Base-by-base conservation (phyloP, 2,797 vertebrate species). In the Myotis findleyi region DNA sequence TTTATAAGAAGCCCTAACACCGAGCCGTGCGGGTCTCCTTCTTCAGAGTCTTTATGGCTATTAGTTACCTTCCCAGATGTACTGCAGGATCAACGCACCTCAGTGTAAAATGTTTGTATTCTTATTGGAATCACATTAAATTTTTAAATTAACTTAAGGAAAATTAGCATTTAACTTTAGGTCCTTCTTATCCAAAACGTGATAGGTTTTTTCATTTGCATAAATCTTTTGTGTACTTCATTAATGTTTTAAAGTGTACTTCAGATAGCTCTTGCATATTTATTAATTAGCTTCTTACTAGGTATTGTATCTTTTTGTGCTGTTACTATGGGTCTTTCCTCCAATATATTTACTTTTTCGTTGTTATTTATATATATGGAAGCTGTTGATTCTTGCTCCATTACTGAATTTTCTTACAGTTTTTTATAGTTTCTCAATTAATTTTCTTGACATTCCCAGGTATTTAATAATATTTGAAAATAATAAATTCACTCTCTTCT, bases 381-480 rank as follows among this genome's bases (percentile, higher is more conserved):
- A 87, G 14, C 18, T 79, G 6, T 30, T 95, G 53, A 79, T 44
- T 86, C 86, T 41, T 90, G 9, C 41, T 89, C 49, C 33, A 86
- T 76, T 57, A 53, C 7, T 87, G 47, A 91, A 87, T 89, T 80
- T 85, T 77, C 18, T 55, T n/a, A 73, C 0, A 84, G 49, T 18
- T 73, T 85, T 83, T 92, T 59, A 84, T 49, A 80, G 59, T 68
- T 91, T 66, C 18, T 91, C 33, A 91, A 41, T 73, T 77, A 79
- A 89, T 66, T 72, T n/a, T 66, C 82, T 82, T 93, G 91, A 30
- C 30, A 76, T 87, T 87, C 36, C 14, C 33, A 36, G 25, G 21
- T 75, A 55, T 53, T 87, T 30, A 76, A 47, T 33, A 84, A 41
- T n/a, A 77, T 27, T n/a, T 64, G 20, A 38, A 55, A 85, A 62